These are phyloP conservation scores for Scolopax bukidnonensis DNA, from an alignment of 2,797 vertebrate species.

Conservation along the genomic window DNA sequence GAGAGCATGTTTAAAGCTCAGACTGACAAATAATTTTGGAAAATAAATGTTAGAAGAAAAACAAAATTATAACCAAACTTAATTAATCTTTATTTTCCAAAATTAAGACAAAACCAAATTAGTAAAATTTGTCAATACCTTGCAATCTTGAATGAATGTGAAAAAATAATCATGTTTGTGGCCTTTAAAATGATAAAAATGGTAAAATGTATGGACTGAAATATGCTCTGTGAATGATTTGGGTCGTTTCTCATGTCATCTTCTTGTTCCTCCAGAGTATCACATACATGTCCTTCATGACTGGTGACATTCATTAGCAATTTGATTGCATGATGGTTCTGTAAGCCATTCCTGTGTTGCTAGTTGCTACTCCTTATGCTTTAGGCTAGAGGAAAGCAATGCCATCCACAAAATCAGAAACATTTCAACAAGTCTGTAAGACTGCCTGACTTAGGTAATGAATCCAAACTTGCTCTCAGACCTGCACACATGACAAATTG, in stretches of 20 bases:
- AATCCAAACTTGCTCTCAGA: constrained; percentile 36
- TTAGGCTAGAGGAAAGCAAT: background rate
- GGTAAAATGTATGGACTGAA: background rate
- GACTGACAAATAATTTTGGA: background rate
- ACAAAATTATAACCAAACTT: background rate
- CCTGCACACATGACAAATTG: background rate
- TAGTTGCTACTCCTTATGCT: background rate
- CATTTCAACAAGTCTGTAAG: background rate
- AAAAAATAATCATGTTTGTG: background rate
- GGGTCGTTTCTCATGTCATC: background rate
- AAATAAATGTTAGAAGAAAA: background rate
- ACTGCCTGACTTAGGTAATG: background rate
- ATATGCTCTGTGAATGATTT: background rate
- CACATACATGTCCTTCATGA: background rate
- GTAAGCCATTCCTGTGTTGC: background rate
- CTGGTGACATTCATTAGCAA: background rate
- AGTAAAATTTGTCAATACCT: background rate
- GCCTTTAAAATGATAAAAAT: background rate
- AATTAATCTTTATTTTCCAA: background rate
- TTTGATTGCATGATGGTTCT: background rate
- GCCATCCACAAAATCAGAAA: constrained; percentile 2
- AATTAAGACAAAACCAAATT: background rate
- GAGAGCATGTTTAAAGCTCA: background rate
- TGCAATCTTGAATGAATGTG: background rate
- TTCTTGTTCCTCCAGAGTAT: background rate